A percentile compares a stretch with the other conserved stretches of the same genome.
Evolutionary conservation across 2,113 vertebrate species (phyloP).

Genomic region (Prunella fulvescens): DNA sequence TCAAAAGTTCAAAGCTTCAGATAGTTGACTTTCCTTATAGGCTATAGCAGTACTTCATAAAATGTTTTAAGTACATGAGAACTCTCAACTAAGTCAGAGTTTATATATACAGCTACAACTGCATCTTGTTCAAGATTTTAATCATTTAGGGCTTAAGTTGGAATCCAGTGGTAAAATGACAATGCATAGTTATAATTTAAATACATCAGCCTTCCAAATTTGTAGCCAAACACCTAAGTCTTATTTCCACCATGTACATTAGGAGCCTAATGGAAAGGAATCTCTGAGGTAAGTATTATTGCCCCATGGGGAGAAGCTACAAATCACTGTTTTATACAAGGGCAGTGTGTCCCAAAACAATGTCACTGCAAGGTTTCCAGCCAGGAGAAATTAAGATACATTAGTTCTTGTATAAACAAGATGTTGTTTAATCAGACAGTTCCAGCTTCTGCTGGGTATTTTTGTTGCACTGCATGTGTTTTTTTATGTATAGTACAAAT

Average conservation of each 20-base stretch:
- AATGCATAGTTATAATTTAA: not conserved
- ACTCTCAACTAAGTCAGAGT: not conserved
- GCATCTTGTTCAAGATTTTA: not conserved
- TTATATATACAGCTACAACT: not conserved
- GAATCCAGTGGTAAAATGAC: not conserved
- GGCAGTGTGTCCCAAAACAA: not conserved
- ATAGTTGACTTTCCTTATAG: not conserved
- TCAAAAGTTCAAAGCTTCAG: not conserved
- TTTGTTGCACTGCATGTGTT: not conserved
- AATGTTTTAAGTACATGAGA: not conserved
- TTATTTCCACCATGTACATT: not conserved
- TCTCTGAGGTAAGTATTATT: not conserved
- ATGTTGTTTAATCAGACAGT: not conserved
- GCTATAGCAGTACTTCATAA: not conserved
- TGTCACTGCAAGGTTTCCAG: not conserved
- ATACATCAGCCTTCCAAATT: not conserved
- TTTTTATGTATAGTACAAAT: not conserved
- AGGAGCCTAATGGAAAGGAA: not conserved
- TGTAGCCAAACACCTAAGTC: not conserved
- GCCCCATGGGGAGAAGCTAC: not conserved
- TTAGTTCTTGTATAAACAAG: not conserved
- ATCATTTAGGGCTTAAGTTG: not conserved
- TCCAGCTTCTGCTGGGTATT: not conserved
- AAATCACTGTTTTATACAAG: not conserved
- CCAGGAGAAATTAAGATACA: not conserved